phyloP scores from a whole-genome alignment of 2,113 vertebrate species.

The Scatophagus argus region DNA sequence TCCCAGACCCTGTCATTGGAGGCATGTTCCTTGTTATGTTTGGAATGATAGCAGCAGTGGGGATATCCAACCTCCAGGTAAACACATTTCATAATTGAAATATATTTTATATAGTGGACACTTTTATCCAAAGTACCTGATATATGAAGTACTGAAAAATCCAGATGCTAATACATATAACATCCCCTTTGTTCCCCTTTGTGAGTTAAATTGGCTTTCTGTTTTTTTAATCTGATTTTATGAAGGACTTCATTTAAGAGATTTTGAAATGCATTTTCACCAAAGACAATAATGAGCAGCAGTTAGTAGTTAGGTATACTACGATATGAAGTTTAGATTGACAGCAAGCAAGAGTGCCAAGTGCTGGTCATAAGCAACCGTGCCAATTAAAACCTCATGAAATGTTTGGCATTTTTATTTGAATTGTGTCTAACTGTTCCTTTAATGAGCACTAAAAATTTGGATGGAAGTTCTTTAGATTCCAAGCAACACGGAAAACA shows the following conservation, averaged over 20 bases:
- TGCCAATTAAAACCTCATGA: constrained; percentile 27
- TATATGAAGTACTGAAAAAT: background rate
- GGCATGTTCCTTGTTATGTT: constrained; percentile 90
- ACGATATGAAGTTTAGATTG: too few relatives aligned
- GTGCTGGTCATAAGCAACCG: background rate
- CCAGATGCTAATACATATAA: constrained; percentile 3
- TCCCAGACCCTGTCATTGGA: constrained; percentile 86
- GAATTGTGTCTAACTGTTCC: background rate
- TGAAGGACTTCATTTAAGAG: too few relatives aligned
- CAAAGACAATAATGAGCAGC: too few relatives aligned
- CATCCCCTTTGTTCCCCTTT: too few relatives aligned
- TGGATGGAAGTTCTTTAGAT: background rate
- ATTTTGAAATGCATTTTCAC: too few relatives aligned
- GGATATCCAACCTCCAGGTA: constrained; percentile 88
- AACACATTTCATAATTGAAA: background rate
- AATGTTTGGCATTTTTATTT: background rate
- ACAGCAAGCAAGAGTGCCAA: background rate
- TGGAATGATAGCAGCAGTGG: constrained; percentile 87
- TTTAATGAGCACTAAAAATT: constrained; percentile 4
- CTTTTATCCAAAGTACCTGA: background rate
- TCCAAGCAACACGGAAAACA: background rate
- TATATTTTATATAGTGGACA: background rate
- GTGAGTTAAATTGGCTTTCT: too few relatives aligned
- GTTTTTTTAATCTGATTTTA: too few relatives aligned
- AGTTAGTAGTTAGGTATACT: too few relatives aligned